Base-by-base conservation (phyloP, 2,797 vertebrate species). In the Macropodus opercularis region DNA sequence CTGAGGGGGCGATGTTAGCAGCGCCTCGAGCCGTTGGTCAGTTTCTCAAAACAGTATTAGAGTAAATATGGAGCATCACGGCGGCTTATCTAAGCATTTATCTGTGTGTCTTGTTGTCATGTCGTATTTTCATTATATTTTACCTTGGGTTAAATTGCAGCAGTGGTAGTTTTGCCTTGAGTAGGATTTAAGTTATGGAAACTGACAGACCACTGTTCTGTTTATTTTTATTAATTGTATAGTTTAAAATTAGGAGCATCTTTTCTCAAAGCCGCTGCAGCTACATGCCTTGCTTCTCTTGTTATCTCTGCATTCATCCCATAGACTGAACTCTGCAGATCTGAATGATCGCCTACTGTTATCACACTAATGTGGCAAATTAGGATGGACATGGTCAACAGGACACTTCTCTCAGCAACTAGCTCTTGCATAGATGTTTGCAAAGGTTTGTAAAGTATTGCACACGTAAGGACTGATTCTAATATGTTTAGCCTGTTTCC, bases 21-120 rank as follows among this genome's bases (percentile, higher is more conserved):
- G 21, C 61, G 85, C 87, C 85, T 78, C 24, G n/a, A 88, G 87
- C 77, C 50, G 80, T 86, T 77, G 53, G 63, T 63, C 70, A 74
- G 76, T 68, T 81, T 76, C 53, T 57, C 38, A 51, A 69, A 59
- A 59, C 71, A 75, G 43, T 47, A 29, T 56, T 19, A 56, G 76
- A 71, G 72, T 51, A 81, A 76, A 80, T 50, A 39, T 36, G 44
- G 23, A 52, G 66, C 49, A 53, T 49, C 0, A 61, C 64, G 44
- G 54, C 8, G 64, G 49, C 55, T 75, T 62, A 73, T 68, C 40
- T 60, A 27, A 62, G 69, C 26, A 14, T 83, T 67, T 75, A 77
- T 62, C 23, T 22, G 8, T 65, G 44, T 65, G 44, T 36, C 49
- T 66, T 15, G 61, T 65, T 72, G 67, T 79, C 58, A 73, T 75